Evolutionary conservation across 1,140 invertebrate species (phyloP).

Genomic region (Brachionus rubens): DNA sequence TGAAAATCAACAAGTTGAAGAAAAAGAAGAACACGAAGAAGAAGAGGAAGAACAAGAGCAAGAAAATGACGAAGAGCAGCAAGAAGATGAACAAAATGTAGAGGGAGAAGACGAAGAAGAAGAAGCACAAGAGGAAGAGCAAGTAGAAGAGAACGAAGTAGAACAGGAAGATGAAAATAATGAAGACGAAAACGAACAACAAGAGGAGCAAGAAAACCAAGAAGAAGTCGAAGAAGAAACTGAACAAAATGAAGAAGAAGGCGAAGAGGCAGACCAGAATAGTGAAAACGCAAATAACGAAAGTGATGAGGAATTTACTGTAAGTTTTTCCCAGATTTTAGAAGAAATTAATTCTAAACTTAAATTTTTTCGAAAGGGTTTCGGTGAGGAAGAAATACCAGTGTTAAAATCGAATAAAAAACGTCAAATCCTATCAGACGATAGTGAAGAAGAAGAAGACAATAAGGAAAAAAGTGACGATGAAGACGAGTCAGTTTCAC

Average conservation of each 20-base stretch:
- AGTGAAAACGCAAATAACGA: background rate
- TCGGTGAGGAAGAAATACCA: background rate
- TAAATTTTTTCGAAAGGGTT: background rate
- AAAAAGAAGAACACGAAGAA: background rate
- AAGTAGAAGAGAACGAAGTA: background rate
- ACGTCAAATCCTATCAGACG: slow-evolving; percentile 39
- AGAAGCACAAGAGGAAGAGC: background rate
- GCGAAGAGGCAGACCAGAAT: background rate
- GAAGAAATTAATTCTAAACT: background rate
- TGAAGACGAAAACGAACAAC: slow-evolving; percentile 1
- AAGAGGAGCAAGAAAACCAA: background rate
- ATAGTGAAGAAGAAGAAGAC: background rate
- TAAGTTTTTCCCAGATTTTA: background rate
- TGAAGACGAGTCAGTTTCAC: background rate
- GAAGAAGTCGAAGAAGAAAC: background rate
- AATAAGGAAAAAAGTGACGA: background rate
- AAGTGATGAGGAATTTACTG: background rate
- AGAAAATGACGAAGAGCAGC: background rate
- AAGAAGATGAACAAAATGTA: background rate
- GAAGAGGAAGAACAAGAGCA: background rate
- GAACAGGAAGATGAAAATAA: background rate
- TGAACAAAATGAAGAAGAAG: slow-evolving; percentile 9
- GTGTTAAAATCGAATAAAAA: background rate
- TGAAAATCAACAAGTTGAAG: background rate
- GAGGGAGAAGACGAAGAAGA: background rate